These are phyloP conservation scores for Cylloceria caligata DNA, from an alignment of 2,888 invertebrate genomes.

Conservation along the genomic window DNA sequence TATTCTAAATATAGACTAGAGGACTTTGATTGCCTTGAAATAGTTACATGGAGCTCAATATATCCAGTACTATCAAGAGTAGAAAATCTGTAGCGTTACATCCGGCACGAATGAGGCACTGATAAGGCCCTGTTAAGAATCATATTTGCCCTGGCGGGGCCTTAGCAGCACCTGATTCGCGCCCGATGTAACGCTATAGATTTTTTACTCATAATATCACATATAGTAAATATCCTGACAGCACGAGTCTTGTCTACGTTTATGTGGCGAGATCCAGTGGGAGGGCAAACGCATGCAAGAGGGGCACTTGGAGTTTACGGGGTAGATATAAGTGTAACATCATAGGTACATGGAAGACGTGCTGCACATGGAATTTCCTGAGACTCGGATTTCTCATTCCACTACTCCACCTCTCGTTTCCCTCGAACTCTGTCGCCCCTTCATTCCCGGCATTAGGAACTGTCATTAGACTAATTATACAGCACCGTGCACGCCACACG, in stretches of 20 bases:
- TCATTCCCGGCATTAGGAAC: constrained; percentile 68
- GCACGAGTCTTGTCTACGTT: constrained; percentile 34
- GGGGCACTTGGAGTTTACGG: constrained; percentile 56
- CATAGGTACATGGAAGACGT: constrained; percentile 51
- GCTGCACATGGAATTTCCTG: constrained; percentile 39
- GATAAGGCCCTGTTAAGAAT: too few relatives aligned
- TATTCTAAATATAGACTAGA: constrained; percentile 29
- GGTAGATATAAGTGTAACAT: constrained; percentile 57
- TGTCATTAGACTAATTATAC: constrained; percentile 76
- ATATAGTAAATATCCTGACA: neutral
- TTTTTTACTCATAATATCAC: too few relatives aligned
- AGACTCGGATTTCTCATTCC: constrained; percentile 49
- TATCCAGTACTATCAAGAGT: neutral
- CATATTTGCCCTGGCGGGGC: too few relatives aligned
- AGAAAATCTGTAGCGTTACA: too few relatives aligned
- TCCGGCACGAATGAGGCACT: too few relatives aligned
- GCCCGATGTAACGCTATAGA: too few relatives aligned
- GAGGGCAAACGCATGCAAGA: constrained; percentile 36
- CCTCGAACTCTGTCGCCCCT: constrained; percentile 19
- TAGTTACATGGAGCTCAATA: constrained; percentile 25
- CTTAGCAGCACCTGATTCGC: too few relatives aligned
- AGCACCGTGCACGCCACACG: constrained; percentile 59
- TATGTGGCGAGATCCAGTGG: constrained; percentile 32
- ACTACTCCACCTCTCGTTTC: constrained; percentile 45
- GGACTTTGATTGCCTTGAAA: constrained; percentile 42